Evolutionary conservation across 2,888 invertebrate species (phyloP).

Genomic region (Pelosia muscerda): DNA sequence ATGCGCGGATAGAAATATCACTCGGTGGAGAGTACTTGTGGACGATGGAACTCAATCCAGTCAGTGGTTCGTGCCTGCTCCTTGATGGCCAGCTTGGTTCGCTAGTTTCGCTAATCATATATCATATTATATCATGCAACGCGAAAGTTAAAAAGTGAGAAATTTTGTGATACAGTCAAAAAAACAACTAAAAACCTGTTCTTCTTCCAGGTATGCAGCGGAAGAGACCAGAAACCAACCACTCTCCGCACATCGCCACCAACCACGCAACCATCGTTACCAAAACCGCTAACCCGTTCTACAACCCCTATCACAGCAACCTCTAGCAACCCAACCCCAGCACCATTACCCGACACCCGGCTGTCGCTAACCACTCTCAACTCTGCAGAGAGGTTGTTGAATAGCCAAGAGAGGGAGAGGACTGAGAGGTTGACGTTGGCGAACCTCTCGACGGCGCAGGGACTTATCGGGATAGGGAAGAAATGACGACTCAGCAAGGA

Average conservation of each 20-base stretch:
- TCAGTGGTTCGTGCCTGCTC: too few relatives aligned
- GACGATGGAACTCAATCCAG: too few relatives aligned
- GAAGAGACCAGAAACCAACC: constrained; percentile 80
- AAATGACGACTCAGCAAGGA: constrained; percentile 83
- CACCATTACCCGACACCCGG: constrained; percentile 56
- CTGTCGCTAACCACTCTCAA: constrained; percentile 67
- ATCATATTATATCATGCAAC: too few relatives aligned
- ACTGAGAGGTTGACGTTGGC: constrained; percentile 75
- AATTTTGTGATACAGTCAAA: too few relatives aligned
- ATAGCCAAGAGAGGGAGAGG: constrained; percentile 56
- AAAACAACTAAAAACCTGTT: background rate
- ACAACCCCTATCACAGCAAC: constrained; percentile 67
- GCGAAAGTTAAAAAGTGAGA: too few relatives aligned
- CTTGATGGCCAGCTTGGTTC: too few relatives aligned
- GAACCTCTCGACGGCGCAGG: constrained; percentile 75
- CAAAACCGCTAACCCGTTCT: constrained; percentile 70
- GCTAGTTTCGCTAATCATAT: too few relatives aligned
- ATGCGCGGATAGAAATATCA: too few relatives aligned
- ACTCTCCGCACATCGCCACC: constrained; percentile 76
- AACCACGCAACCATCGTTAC: constrained; percentile 59
- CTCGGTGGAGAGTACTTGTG: too few relatives aligned
- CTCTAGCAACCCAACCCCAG: constrained; percentile 41
- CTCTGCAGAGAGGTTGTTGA: constrained; percentile 68
- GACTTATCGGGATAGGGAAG: constrained; percentile 78
- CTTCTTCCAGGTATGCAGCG: constrained; percentile 79